Base-by-base conservation (phyloP, 1,140 invertebrate genomes). In the Ctenoplectra terminalis region DNA sequence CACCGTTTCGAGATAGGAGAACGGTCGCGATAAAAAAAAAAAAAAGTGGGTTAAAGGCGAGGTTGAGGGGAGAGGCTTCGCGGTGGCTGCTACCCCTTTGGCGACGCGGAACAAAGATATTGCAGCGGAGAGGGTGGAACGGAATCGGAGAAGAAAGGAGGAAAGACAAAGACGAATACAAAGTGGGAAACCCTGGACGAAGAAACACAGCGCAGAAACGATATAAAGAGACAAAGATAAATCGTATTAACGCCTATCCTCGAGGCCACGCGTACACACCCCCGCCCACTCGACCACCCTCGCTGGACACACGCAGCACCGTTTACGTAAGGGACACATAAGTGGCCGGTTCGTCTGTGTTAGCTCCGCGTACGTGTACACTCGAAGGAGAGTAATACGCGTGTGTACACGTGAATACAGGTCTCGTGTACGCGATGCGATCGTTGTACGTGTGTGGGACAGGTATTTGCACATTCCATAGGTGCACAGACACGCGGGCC, bases 21-120 rank as follows among this genome's bases (percentile, higher is more conserved):
- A 72, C 69, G 46, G 48, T 84, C 78, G 83, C 43, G 54, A 54
- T 50, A 70, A 74, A 48, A 48, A 48, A 48, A 82, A 85, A 85
- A 48, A 48, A 82, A 85, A 85, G 61, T 85, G 63, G 85, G 85
- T 85, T 73, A 82, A 85, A 82, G 67, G 29, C 20, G 15, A 56
- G 60, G 64, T 29, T 15, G 20, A 2, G 34, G 17, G 26, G 26
- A 43, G 17, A 23, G 7, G 9, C 20, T 48, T n/a, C 37, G 46
- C 5, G 20, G 23, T 9, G 43, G 46, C 43, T 37, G 58, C 67
- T 46, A 37, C 71, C 31, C 63, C 63, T 58, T 60, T 20, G 82
- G 48, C 34, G 60, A 70, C 46, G 82, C n/a, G 67, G 54, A 52
- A 43, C 66, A 54, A 71, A 85, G 67, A 79, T 31, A 52, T 43